phyloP scores from a whole-genome alignment of 2,797 vertebrate species.

The Sebastiscus albofasciatus region DNA sequence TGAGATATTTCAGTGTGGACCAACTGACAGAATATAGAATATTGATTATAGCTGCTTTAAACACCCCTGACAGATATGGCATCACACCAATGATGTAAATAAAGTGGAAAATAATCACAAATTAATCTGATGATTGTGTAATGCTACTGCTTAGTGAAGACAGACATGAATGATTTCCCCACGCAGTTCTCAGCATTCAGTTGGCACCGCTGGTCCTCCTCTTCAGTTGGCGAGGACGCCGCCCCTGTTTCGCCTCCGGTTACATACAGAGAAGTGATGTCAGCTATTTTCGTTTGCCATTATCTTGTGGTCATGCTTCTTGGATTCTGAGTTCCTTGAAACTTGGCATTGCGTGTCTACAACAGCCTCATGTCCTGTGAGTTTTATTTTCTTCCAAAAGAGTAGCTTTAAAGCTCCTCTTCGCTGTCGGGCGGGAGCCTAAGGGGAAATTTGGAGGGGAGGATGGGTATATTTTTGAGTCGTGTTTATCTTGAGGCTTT shows the following conservation, averaged over 20 bases:
- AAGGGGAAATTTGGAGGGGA: slow-evolving; percentile 20
- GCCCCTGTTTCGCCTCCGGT: slow-evolving; percentile 25
- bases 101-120: not conserved
- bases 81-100: not conserved
- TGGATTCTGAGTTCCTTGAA: slow-evolving; percentile 33
- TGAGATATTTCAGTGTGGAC: not conserved
- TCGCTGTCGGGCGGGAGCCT: slow-evolving; percentile 16
- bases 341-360: slow-evolving; percentile 21
- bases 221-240: not conserved
- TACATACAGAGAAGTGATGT: slow-evolving; percentile 55
- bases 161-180: not conserved
- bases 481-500: slow-evolving; percentile 69
- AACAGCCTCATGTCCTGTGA: slow-evolving; percentile 9
- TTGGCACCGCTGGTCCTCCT: slow-evolving; percentile 9
- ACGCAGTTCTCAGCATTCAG: not conserved
- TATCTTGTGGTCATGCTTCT: slow-evolving; percentile 55
- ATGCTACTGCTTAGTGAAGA: not conserved
- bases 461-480: slow-evolving; percentile 30
- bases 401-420: slow-evolving; percentile 28
- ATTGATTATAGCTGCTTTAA: not conserved
- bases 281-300: slow-evolving; percentile 69
- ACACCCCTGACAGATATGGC: not conserved
- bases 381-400: slow-evolving; percentile 17
- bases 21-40: not conserved
- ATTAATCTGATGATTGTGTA: not conserved